Evolutionary conservation across 1,140 invertebrate species (phyloP), one percentile per base, ranked within the genome.

Genomic region (Drosophila nigromelanica): DNA sequence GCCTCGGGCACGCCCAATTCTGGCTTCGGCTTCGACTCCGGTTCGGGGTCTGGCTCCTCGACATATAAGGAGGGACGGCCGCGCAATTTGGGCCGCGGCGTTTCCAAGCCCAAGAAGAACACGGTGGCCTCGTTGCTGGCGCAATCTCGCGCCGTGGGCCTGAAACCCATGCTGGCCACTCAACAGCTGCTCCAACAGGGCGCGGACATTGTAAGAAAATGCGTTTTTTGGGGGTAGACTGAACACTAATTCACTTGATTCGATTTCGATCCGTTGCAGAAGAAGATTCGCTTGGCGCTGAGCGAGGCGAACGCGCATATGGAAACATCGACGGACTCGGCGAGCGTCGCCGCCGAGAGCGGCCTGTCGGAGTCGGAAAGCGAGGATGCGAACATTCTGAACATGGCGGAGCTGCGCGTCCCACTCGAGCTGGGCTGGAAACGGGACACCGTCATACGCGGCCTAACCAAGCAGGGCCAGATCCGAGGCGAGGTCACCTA

Each of bases 401-500:
- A 94, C 81, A 94, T 95, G 54, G 91, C 93, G 18, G 95, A 96
- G 68, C 91, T 97, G 43, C 93, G 95, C 54, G 93, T 96, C 52
- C 96, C 97, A 1, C 89, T 98, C 12, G 95, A 95, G 59, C 93
- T 95, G 92, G 97, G 97, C 15, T 99, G 98, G 98, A 96, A 96
- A 80, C 93, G 98, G 40, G 96, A 98, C 87, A 99, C 98, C 0
- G 94, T 97, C 47, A 98, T 98, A 66, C 95, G 95, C 76, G 96
- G 96, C 37, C 93, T 98, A 6, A 96, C 95, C 3, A 96, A 96
- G 86, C 96, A 94, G 87, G 97, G 95, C 15, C 95, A 95, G 48
- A 95, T 97, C 58, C 95, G 96, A 79, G 96, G 96, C 30, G 96
- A 97, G 87, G 97, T 98, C n/a, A 94, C 95, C 27, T 99, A 99